A percentile compares a stretch with the other conserved stretches of the same genome.
These are phyloP conservation scores for Polydesmus complanatus DNA, from an alignment of 2,888 invertebrate genomes.

Conservation along the genomic window DNA sequence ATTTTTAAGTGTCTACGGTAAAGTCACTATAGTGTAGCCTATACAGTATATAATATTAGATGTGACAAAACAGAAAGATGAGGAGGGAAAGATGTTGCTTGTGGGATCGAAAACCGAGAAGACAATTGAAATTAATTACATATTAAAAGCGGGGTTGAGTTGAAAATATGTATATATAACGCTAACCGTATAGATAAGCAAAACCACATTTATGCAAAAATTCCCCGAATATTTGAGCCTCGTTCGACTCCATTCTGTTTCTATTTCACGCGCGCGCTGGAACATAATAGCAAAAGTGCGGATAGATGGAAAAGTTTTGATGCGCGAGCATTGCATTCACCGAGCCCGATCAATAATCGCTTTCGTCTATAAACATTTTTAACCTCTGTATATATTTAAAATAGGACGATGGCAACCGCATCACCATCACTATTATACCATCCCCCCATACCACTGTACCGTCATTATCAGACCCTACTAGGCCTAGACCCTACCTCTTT, in stretches of 20 bases:
- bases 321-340: too few relatives aligned
- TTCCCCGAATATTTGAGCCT: not conserved
- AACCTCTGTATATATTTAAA: not conserved
- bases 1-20: too few relatives aligned
- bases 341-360: too few relatives aligned
- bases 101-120: not conserved
- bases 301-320: not conserved
- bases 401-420: not conserved
- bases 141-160: not conserved
- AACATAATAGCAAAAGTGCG: not conserved
- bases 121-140: not conserved
- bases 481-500: too few relatives aligned
- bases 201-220: not conserved
- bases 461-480: too few relatives aligned
- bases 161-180: too few relatives aligned
- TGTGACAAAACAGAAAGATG: not conserved
- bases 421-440: not conserved
- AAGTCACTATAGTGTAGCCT: too few relatives aligned
- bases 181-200: not conserved
- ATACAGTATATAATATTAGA: too few relatives aligned
- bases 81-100: not conserved
- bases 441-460: too few relatives aligned
- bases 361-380: not conserved
- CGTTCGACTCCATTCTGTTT: too few relatives aligned
- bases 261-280: too few relatives aligned